These are phyloP conservation scores for Drosophila neonasuta DNA, from an alignment of 2,888 invertebrate genomes.

Conservation along the genomic window DNA sequence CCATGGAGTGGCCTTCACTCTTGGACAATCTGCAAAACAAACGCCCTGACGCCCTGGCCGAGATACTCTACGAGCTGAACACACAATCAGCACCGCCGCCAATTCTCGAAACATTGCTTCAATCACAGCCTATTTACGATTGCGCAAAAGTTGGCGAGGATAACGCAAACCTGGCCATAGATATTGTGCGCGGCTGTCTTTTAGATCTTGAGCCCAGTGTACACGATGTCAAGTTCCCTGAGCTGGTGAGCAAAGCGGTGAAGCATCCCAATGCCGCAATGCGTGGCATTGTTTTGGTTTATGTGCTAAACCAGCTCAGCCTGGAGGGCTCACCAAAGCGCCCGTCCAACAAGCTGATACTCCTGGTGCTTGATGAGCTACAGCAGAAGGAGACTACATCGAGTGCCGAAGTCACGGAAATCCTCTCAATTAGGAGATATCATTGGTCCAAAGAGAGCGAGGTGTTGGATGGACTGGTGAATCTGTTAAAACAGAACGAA, in stretches of 20 bases:
- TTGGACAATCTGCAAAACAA: constrained; percentile 80
- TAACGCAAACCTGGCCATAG: constrained; percentile 84
- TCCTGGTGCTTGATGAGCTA: constrained; percentile 75
- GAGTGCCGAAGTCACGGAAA: constrained; percentile 67
- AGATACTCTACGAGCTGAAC: constrained; percentile 82
- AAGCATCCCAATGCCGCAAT: constrained; percentile 86
- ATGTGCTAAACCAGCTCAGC: constrained; percentile 83
- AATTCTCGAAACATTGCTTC: constrained; percentile 81
- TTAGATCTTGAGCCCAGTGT: constrained; percentile 36
- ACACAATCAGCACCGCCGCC: constrained; percentile 81
- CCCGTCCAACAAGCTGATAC: constrained; percentile 64
- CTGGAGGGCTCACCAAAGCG: neutral
- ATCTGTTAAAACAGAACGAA: constrained; percentile 63
- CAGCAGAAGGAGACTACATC: constrained; percentile 67
- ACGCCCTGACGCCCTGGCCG: constrained; percentile 82
- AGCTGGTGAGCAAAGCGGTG: constrained; percentile 85
- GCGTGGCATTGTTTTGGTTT: constrained; percentile 85
- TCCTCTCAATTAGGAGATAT: constrained; percentile 68
- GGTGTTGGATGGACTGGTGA: constrained; percentile 61
- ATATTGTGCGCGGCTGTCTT: constrained; percentile 86
- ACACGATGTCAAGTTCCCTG: constrained; percentile 83
- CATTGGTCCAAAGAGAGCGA: constrained; percentile 56
- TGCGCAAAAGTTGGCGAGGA: constrained; percentile 79
- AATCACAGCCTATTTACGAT: constrained; percentile 85
- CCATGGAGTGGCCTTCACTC: constrained; percentile 56